phyloP scores from a whole-genome alignment of 1,140 invertebrate species.

The Lycorma delicatula region DNA sequence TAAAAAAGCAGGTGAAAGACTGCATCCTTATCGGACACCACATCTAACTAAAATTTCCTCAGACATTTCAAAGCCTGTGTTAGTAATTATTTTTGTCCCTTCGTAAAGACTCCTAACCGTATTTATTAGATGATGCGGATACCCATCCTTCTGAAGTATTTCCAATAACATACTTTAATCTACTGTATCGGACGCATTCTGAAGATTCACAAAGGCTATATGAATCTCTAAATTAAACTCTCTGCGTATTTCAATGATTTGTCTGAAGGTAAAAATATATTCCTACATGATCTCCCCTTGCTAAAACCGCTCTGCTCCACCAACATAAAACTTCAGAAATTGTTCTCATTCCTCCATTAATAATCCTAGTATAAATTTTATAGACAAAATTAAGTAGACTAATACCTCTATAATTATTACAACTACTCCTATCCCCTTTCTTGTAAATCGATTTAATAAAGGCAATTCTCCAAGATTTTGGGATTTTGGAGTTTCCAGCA shows the following conservation, averaged over 20 bases:
- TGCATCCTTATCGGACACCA: no score
- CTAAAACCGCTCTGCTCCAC: neutral
- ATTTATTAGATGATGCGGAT: neutral
- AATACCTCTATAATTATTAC: neutral
- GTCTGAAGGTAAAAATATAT: neutral
- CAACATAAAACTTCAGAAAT: neutral
- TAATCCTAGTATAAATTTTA: neutral
- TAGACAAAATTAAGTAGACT: neutral
- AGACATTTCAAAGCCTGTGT: no score
- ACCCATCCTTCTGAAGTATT: neutral
- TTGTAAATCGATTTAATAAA: neutral
- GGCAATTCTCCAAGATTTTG: neutral
- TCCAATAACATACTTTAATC: no score
- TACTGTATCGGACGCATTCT: neutral
- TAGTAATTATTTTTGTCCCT: no score
- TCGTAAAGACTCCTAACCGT: neutral
- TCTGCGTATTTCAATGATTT: neutral
- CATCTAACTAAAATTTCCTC: no score
- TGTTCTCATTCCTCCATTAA: neutral
- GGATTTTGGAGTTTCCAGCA: no score
- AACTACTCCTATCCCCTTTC: neutral
- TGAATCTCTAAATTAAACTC: neutral
- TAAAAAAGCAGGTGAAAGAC: no score
- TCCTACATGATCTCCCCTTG: neutral
- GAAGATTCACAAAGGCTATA: neutral